Percentiles rank a stretch among this genome's conserved stretches.
Conservation (phyloP, 2,888 invertebrate genomes). For the Epistrophe eligans region DNA sequence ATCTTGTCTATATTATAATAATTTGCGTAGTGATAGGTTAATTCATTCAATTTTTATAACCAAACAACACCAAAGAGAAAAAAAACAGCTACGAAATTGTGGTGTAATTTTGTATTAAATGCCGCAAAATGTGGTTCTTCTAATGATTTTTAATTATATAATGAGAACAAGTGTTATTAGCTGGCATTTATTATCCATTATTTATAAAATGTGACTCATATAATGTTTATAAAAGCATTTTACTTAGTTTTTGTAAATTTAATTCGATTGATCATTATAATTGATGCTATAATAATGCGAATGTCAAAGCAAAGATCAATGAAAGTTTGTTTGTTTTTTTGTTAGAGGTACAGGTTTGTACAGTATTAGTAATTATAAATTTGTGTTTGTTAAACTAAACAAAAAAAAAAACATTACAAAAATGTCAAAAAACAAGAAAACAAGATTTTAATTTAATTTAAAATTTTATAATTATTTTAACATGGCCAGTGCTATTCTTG, state of each 20-base stretch:
- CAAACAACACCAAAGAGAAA: background rate
- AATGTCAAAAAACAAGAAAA: too few species aligned
- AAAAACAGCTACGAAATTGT: background rate
- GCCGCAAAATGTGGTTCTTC: conserved; percentile 8
- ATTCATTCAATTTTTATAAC: conserved; percentile 7
- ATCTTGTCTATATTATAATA: background rate
- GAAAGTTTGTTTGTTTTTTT: too few species aligned
- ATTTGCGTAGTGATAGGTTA: conserved; percentile 16
- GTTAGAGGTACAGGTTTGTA: too few species aligned
- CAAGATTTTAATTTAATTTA: too few species aligned
- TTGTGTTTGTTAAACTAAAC: too few species aligned
- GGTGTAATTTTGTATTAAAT: conserved; percentile 14
- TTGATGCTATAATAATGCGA: background rate
- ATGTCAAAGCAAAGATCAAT: conserved; percentile 1
- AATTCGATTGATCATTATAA: background rate
- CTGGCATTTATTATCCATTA: conserved; percentile 9
- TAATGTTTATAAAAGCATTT: background rate
- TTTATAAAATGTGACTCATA: background rate
- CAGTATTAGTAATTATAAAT: too few species aligned
- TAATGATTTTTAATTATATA: conserved; percentile 24
- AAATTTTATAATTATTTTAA: too few species aligned
- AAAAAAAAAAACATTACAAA: too few species aligned
- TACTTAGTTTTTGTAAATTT: background rate
- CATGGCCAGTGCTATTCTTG: too few species aligned
- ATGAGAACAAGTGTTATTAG: conserved; percentile 12